phyloP scores from a whole-genome alignment of 2,113 vertebrate species.

The Tor tambroides region DNA sequence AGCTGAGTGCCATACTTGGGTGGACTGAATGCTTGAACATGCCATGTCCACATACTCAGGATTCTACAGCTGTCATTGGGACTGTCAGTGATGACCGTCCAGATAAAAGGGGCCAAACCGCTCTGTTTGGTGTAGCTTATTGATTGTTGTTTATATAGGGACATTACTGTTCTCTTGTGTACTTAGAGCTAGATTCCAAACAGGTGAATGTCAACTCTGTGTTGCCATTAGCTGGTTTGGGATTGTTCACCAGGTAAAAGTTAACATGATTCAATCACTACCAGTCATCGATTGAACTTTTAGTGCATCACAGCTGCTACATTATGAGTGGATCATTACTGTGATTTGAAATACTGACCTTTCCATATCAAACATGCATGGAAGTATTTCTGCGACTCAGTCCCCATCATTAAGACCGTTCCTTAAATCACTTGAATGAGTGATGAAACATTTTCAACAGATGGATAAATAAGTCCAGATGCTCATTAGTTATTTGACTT shows the following conservation, averaged over 20 bases:
- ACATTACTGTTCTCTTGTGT: neutral
- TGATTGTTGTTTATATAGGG: neutral
- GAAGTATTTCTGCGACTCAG: neutral
- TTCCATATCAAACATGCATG: neutral
- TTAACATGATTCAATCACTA: neutral
- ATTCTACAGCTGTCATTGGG: slow-evolving; percentile 63
- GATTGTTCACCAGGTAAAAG: neutral
- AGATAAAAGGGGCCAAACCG: neutral
- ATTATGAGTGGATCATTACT: neutral
- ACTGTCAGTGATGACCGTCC: slow-evolving; percentile 46
- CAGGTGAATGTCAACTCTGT: neutral
- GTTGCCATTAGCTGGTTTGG: neutral
- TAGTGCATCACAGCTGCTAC: neutral
- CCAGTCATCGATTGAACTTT: neutral
- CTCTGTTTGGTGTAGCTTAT: neutral
- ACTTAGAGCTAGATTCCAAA: neutral
- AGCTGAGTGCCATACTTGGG: slow-evolving; percentile 52
- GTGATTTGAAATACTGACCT: neutral
- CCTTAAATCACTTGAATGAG: neutral
- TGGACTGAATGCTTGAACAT: slow-evolving; percentile 39
- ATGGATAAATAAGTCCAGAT: slow-evolving; percentile 14
- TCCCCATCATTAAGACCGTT: neutral
- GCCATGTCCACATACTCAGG: slow-evolving; percentile 35
- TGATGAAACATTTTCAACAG: neutral
- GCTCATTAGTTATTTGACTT: neutral